Evolutionary conservation across 2,888 invertebrate species (phyloP), one percentile per base, ranked within the genome.

Genomic region (Hanleya hanleyi): DNA sequence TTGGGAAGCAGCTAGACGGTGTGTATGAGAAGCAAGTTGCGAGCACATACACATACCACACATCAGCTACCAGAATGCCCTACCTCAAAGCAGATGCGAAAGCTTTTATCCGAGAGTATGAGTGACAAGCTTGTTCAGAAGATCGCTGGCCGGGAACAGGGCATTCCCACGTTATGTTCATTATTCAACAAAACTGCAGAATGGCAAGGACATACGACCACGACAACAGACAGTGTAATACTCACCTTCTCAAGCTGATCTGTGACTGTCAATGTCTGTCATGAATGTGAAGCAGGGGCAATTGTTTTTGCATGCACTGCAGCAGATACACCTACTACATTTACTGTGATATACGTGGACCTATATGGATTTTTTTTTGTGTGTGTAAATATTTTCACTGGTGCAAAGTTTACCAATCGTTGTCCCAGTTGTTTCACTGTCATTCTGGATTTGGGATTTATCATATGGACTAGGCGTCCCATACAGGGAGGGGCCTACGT

Each of bases 91-190:
- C n/a, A 18, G 65, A 70, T 32, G 29, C 49, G 22, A 66, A 70
- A 5, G 65, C 64, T 18, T 70, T 71, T 66, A 50, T 71, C 9
- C 47, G 49, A 18, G 41, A 41, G 18, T 41, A 41, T 37, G 51
- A 29, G 51, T 29, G 71, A 71, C 36, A 12, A 37, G 1, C 41
- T 71, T 4, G 64, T 66, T 37, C 12, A 35, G 3, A 15, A 22
- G 36, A 3, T 71, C 18, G 50, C 51, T 35, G 71, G 66, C 2
- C 35, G 71, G 32, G 29, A 66, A 71, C 66, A 38, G 38, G 49
- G 65, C 37, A 9, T 51, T 51, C n/a, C 26, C 33, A 29, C 4
- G 38, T 26, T 50, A 51, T 50, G 41, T 33, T 41, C 41, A 12
- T 12, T 41, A 41, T 41, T 41, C 41, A 12, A 12, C 9, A 18